Conservation (phyloP, 2,888 invertebrate genomes). For the Chaetogeoica ovagalla region DNA sequence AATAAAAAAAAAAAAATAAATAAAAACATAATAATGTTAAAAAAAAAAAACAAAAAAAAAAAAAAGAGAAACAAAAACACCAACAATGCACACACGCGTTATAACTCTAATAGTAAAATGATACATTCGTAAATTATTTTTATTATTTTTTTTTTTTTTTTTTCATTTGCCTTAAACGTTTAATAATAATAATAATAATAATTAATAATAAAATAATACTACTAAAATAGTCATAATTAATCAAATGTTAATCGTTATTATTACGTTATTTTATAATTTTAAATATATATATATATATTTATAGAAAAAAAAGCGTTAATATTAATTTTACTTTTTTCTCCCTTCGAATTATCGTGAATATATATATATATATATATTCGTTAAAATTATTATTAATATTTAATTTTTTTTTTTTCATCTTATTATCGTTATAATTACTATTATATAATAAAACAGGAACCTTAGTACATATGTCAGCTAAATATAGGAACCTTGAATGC, state of each 20-base stretch:
- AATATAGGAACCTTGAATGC: conserved; percentile 61
- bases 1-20: conserved; percentile 28
- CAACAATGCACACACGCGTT: conserved; percentile 55
- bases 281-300: conserved; percentile 42
- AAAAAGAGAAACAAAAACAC: conserved; percentile 53
- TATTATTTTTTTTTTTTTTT: neutral
- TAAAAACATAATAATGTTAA: too few species aligned
- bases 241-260: conserved; percentile 43
- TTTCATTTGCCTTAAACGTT: conserved; percentile 46
- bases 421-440: conserved; percentile 52
- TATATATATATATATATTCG: conserved; percentile 39
- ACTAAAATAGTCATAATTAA: conserved; percentile 49
- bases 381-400: conserved; percentile 43
- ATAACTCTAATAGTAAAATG: conserved; percentile 55
- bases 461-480: conserved; percentile 60
- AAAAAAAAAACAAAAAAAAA: conserved; percentile 14
- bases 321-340: conserved; percentile 52
- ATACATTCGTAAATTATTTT: conserved; percentile 51
- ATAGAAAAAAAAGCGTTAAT: conserved; percentile 50
- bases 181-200: conserved; percentile 50
- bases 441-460: conserved; percentile 59
- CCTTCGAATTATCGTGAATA: conserved; percentile 51
- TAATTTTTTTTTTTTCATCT: conserved; percentile 29
- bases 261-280: conserved; percentile 26
- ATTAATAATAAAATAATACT: conserved; percentile 51